These are phyloP conservation scores for Agrypnus murinus DNA, from an alignment of 2,888 invertebrate genomes.

Conservation along the genomic window DNA sequence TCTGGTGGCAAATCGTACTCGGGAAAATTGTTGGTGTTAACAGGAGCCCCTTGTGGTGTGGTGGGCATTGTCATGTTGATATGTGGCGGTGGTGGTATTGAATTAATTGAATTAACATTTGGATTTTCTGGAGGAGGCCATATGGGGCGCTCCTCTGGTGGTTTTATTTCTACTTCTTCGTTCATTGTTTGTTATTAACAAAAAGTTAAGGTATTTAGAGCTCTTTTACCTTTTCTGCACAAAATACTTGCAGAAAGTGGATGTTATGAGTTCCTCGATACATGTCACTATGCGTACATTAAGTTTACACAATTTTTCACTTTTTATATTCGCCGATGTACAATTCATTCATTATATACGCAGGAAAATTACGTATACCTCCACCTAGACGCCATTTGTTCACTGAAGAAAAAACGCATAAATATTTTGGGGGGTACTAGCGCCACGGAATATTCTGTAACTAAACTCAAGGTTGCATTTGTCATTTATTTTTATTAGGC, in stretches of 20 bases:
- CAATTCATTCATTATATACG: conserved; percentile 69
- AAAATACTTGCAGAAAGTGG: conserved; percentile 33
- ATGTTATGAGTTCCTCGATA: conserved; percentile 27
- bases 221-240: conserved; percentile 48
- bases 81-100: conserved; percentile 65
- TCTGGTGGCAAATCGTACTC: conserved; percentile 77
- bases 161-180: conserved; percentile 68
- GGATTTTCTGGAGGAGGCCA: conserved; percentile 68
- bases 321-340: conserved; percentile 58
- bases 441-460: conserved; percentile 35
- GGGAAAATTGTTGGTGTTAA: conserved; percentile 70
- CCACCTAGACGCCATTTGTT: conserved; percentile 72
- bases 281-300: conserved; percentile 36
- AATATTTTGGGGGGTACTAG: conserved; percentile 42
- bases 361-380: conserved; percentile 69
- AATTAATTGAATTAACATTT: conserved; percentile 63
- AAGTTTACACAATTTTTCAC: conserved; percentile 46
- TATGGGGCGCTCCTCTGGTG: conserved; percentile 64
- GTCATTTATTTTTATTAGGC: background rate
- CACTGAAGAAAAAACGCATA: conserved; percentile 66
- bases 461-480: conserved; percentile 28
- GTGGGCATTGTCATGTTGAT: conserved; percentile 73
- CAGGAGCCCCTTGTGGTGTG: conserved; percentile 76
- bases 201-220: conserved; percentile 46
- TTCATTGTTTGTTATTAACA: conserved; percentile 65